These are phyloP conservation scores for Bombus ignitus DNA, from an alignment of 1,140 invertebrate genomes.

Conservation along the genomic window DNA sequence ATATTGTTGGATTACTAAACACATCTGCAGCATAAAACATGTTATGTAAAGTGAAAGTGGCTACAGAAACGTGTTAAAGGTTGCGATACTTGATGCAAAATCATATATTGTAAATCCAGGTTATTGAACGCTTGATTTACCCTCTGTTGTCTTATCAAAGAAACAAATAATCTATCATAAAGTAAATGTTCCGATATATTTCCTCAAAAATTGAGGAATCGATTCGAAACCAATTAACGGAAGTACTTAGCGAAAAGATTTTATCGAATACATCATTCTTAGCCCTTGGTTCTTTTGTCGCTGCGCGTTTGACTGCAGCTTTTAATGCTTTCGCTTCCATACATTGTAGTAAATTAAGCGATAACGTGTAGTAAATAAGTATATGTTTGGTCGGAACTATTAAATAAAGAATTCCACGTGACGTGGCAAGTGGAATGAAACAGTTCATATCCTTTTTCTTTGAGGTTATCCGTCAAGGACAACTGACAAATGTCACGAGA, in stretches of 20 bases:
- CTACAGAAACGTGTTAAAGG: slow-evolving; percentile 42
- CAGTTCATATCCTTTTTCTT: slow-evolving; percentile 41
- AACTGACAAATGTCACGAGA: slow-evolving; percentile 35
- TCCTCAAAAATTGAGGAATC: not conserved
- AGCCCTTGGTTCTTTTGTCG: not conserved
- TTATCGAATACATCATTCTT: not conserved
- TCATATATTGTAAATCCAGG: slow-evolving; percentile 43
- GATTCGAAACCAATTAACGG: not conserved
- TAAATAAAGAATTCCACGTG: not conserved
- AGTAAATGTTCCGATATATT: not conserved
- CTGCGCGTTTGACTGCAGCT: not conserved
- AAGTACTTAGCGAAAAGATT: not conserved
- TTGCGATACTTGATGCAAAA: slow-evolving; percentile 39
- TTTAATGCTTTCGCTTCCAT: not conserved
- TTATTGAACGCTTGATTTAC: slow-evolving; percentile 26
- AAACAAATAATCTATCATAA: not conserved
- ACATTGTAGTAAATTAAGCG: not conserved
- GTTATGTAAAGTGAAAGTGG: slow-evolving; percentile 68
- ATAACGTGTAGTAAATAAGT: not conserved
- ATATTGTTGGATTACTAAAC: slow-evolving; percentile 7
- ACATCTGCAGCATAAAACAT: slow-evolving; percentile 21
- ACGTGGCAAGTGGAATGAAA: slow-evolving; percentile 22
- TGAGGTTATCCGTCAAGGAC: slow-evolving; percentile 36
- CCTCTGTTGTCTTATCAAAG: not conserved
- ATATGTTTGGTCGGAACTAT: not conserved